Evolutionary conservation across 2,888 invertebrate genomes (phyloP).

Genomic region (Melinopterus prodromus): DNA sequence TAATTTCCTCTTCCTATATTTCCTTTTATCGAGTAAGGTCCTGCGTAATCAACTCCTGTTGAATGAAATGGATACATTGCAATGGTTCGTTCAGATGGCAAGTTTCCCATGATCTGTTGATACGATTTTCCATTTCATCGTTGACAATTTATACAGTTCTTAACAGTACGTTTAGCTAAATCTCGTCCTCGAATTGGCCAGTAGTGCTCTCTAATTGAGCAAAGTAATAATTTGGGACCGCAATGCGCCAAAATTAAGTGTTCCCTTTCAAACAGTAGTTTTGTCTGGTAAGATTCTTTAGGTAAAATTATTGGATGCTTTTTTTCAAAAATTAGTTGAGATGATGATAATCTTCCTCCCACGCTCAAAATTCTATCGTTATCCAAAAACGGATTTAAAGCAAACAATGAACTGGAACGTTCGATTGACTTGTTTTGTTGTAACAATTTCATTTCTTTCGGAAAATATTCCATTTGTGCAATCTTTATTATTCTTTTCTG

Average conservation of each 20-base stretch:
- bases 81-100: slow-evolving; percentile 22
- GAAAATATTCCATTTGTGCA: slow-evolving; percentile 18
- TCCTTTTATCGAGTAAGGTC: slow-evolving; percentile 37
- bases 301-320: slow-evolving; percentile 27
- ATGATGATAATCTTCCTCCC: slow-evolving; percentile 22
- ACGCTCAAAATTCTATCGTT: slow-evolving; percentile 26
- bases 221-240: slow-evolving; percentile 24
- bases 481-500: slow-evolving; percentile 22
- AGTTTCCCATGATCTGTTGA: slow-evolving; percentile 33
- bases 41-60: slow-evolving; percentile 38
- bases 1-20: slow-evolving; percentile 27
- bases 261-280: slow-evolving; percentile 24
- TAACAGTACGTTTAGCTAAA: background rate
- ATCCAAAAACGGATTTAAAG: slow-evolving; percentile 28
- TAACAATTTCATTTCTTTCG: slow-evolving; percentile 25
- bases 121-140: background rate
- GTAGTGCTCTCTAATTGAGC: slow-evolving; percentile 22
- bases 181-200: slow-evolving; percentile 24
- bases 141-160: slow-evolving; percentile 18
- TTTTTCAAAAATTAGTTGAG: slow-evolving; percentile 20
- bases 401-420: slow-evolving; percentile 4
- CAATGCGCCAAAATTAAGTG: slow-evolving; percentile 31
- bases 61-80: slow-evolving; percentile 22
- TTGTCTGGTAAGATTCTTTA: slow-evolving; percentile 19
- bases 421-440: background rate